Base-by-base conservation (phyloP, 2,888 invertebrate genomes). In the Epiblema foenella region DNA sequence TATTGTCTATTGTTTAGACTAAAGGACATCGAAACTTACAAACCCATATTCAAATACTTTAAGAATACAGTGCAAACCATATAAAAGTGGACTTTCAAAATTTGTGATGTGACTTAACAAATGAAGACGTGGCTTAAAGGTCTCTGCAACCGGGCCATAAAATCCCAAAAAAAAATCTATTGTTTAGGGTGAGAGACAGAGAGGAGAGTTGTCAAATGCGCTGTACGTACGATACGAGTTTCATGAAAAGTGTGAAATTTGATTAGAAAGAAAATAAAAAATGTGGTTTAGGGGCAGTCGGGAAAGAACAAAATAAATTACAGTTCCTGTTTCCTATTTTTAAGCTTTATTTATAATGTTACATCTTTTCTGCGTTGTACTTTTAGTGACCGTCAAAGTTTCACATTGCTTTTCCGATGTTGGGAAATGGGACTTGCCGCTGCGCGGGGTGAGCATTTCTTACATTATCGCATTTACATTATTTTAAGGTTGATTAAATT, bases 351-450 rank as follows among this genome's bases (percentile, higher is more conserved):
- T 74, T 75, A 90, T 75, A 82, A 91, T 91, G 90, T 79, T 84
- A 75, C 86, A 81, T 75, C 81, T 77, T 72, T 69, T 89, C 79
- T 74, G 89, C 79, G 69, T 90, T 76, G 77, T 89, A 75, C 79
- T 87, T 76, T 77, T 88, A 77, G 75, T 83, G 66, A 73, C 88
- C 74, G 76, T 87, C 73, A 84, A 86, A 83, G 81, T 86, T 77
- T 83, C 87, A 73, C 81, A 84, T 76, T 85, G 93, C 77, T 92
- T 95, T 87, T 95, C 95, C 46, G 95, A 95, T 84, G 94, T 95
- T 77, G 96, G 96, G 79, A 95, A 94, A 93, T 96, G 95, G 95
- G 94, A 95, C 86, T 94, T 94, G 79, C 91, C 93, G 77, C 84
- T 96, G 76, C 94, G 90, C 76, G 91, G 93, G 88, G 95, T 95